phyloP scores from a whole-genome alignment of 2,797 vertebrate genomes.

The Yasuhikotakia modesta region DNA sequence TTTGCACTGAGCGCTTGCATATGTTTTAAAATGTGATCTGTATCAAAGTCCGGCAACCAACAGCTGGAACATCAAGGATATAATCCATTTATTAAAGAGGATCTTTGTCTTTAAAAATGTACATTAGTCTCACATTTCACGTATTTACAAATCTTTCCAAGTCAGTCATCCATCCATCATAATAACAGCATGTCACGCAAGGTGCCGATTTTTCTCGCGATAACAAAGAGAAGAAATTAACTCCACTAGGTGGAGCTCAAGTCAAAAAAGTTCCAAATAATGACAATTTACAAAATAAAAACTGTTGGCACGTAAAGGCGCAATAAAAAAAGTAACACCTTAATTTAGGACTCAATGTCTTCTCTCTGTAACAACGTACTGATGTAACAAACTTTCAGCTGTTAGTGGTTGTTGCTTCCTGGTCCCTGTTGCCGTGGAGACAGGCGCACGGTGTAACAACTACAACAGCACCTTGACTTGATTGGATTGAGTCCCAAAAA shows the following conservation, averaged over 20 bases:
- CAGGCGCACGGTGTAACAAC: slow-evolving; percentile 55
- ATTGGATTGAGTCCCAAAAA: slow-evolving; percentile 53
- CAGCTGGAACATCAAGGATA: slow-evolving; percentile 12
- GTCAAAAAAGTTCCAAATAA: slow-evolving; percentile 26
- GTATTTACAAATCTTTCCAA: slow-evolving; percentile 72
- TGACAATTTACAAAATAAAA: slow-evolving; percentile 26
- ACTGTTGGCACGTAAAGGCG: slow-evolving; percentile 41
- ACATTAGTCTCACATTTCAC: slow-evolving; percentile 70
- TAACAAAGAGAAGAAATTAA: neutral
- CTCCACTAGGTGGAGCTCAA: slow-evolving; percentile 38
- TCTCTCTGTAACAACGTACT: slow-evolving; percentile 48
- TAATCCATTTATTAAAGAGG: slow-evolving; percentile 57
- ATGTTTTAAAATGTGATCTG: neutral
- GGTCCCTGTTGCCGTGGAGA: slow-evolving; percentile 34
- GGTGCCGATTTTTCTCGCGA: slow-evolving; percentile 34
- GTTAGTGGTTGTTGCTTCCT: slow-evolving; percentile 30
- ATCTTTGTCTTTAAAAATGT: slow-evolving; percentile 55
- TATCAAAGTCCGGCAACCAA: slow-evolving; percentile 4
- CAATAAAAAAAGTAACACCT: slow-evolving; percentile 59
- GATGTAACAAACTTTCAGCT: slow-evolving; percentile 31
- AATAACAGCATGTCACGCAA: slow-evolving; percentile 31
- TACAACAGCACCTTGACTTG: slow-evolving; percentile 59
- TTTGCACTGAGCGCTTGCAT: neutral
- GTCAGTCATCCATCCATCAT: slow-evolving; percentile 54
- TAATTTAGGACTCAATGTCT: slow-evolving; percentile 52